These are phyloP conservation scores for Peucedramus taeniatus DNA, from an alignment of 2,113 vertebrate species.

Conservation along the genomic window DNA sequence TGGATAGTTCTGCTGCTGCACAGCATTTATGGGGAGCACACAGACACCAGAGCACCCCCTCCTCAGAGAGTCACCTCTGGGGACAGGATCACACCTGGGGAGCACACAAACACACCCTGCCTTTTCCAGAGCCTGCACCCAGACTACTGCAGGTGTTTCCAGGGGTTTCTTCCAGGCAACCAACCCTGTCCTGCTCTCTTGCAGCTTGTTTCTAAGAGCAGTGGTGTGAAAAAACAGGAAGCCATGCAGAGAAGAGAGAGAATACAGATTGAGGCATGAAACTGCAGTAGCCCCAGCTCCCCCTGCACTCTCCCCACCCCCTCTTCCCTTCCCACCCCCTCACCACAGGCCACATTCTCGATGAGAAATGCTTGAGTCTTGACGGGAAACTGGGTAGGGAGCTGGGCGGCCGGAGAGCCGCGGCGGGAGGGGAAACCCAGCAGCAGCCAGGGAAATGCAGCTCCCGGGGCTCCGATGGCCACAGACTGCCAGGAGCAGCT, in stretches of 20 bases:
- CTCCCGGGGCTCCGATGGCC: background rate
- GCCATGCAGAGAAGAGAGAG: constrained; percentile 26
- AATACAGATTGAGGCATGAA: background rate
- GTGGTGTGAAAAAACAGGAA: constrained; percentile 62
- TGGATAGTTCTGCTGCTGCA: background rate
- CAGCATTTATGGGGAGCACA: background rate
- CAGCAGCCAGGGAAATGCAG: background rate
- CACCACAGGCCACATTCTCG: constrained; percentile 1
- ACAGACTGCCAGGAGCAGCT: background rate
- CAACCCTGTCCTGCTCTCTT: background rate
- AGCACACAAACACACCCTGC: accelerated
- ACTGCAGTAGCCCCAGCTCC: constrained; percentile 16
- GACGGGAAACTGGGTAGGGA: constrained; percentile 49
- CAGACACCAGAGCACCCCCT: accelerated
- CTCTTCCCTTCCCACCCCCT: constrained; percentile 29
- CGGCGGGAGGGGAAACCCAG: constrained; percentile 30
- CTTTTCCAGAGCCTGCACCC: background rate
- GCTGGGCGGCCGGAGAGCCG: background rate
- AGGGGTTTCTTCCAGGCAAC: background rate
- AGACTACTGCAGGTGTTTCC: background rate
- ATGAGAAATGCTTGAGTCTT: background rate
- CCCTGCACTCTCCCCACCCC: background rate
- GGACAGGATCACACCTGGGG: background rate
- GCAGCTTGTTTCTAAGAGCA: constrained; percentile 46
- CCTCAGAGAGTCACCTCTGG: background rate